Conservation (phyloP, 2,888 invertebrate species). For the Thecophora atra region DNA sequence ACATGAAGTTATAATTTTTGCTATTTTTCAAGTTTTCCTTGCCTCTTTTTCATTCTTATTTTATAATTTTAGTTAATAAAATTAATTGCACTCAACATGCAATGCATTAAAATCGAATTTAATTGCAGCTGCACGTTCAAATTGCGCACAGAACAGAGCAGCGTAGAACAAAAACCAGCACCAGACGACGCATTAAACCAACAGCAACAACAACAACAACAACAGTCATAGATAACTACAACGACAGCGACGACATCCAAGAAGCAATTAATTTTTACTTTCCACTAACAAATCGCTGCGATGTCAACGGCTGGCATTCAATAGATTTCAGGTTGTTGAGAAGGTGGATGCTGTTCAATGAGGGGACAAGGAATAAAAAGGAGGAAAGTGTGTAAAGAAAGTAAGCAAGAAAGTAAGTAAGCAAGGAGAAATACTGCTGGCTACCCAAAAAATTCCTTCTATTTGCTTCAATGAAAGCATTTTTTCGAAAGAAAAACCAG, state of each 20-base stretch:
- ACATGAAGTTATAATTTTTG: not conserved
- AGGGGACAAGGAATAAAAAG: too few species aligned
- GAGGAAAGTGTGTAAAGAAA: too few species aligned
- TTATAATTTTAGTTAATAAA: conserved; percentile 31
- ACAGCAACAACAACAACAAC: conserved; percentile 4
- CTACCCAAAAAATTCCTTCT: too few species aligned
- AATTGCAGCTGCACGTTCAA: conserved; percentile 25
- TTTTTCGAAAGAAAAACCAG: too few species aligned
- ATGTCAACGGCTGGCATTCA: conserved; percentile 12
- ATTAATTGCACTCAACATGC: conserved; percentile 35
- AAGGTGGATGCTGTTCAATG: too few species aligned
- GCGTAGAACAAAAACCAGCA: not conserved
- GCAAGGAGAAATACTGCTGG: too few species aligned
- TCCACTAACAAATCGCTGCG: not conserved
- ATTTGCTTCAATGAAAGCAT: too few species aligned
- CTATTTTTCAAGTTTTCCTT: too few species aligned
- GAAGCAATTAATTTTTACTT: conserved; percentile 25
- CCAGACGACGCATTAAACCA: not conserved
- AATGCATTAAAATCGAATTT: conserved; percentile 28
- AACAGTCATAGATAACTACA: not conserved
- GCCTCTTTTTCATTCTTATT: too few species aligned
- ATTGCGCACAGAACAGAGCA: conserved; percentile 3
- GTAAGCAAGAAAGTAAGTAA: too few species aligned
- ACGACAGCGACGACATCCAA: not conserved
- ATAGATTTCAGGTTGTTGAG: too few species aligned